Evolutionary conservation across 2,113 vertebrate genomes (phyloP), one percentile per base, ranked within the genome.

Genomic region (Anser cygnoides): DNA sequence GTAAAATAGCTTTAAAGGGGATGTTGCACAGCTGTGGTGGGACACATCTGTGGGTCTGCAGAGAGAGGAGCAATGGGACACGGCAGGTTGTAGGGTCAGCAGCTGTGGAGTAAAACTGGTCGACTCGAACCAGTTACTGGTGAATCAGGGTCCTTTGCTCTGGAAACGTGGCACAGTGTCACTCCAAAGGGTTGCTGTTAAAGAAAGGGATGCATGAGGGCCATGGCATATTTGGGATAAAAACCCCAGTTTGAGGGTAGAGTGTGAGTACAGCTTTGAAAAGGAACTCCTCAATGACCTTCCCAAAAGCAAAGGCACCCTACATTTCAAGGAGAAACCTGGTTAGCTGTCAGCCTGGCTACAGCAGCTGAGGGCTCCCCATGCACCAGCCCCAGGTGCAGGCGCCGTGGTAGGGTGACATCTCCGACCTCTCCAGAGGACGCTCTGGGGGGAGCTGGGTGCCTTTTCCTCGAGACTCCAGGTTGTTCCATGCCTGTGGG

Each of bases 1-100:
- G 22, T 50, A 49, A 25, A 50, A 77, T 7, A 12, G 35, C 63
- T 68, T 85, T 11, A 4, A 11, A 67, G 29, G 18, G 25, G 23
- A 33, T 1, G 4, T 63, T 0, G 0, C 15, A 6, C 55, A 21
- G 63, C 67, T 84, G 89, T 0, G 1, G 29, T 3, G 33, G 31
- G 67, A 50, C 65, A 35, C 0, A 0, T 81, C 80, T 58, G n/a
- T 6, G 82, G 62, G 25, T 65, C 37, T 0, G 1, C 0, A 2
- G 62, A 50, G 89, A 80, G 59, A 1, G 1, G 57, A 58, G 71
- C 58, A 31, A 7, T 7, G 66, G 67, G 70, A 70, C n/a, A 50
- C 3, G 3, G 7, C 10, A 1, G 0, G 0, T 2, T 55, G 11
- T 21, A 22, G 52, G 75, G 58, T 20, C 77, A 75, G 58, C 81